phyloP scores from a whole-genome alignment of 1,140 invertebrate species.

The Drosophila pachea region DNA sequence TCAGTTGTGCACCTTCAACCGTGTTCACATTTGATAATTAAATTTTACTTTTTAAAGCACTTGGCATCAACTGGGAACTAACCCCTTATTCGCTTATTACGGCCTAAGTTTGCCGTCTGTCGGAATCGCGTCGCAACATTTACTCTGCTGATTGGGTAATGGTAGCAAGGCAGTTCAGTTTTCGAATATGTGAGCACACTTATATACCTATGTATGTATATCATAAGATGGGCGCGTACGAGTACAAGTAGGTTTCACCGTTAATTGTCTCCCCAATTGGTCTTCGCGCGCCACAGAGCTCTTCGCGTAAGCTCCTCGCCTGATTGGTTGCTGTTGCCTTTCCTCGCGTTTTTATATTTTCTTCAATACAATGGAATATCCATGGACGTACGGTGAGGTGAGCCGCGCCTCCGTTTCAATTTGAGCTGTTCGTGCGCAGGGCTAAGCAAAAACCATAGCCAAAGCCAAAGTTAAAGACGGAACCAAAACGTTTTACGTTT shows the following conservation, averaged over 20 bases:
- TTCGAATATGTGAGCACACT: neutral
- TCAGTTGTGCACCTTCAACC: neutral
- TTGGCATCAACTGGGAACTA: neutral
- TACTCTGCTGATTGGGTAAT: neutral
- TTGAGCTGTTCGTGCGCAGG: constrained; percentile 9
- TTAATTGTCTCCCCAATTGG: constrained; percentile 15
- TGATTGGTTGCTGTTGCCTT: constrained; percentile 48
- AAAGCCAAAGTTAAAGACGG: constrained; percentile 11
- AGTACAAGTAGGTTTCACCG: constrained; percentile 6
- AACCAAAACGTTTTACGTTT: constrained; percentile 12
- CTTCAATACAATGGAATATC: constrained; percentile 49
- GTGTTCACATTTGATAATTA: too few relatives aligned
- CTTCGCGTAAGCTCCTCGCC: constrained; percentile 25
- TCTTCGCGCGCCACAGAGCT: constrained; percentile 17
- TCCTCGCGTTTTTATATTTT: constrained; percentile 33
- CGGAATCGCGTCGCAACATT: neutral
- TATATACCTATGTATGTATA: neutral
- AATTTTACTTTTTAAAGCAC: neutral
- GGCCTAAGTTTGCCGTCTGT: neutral
- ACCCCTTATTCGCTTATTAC: neutral
- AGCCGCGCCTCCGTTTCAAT: constrained; percentile 5
- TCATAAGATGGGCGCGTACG: neutral
- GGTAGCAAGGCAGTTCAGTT: neutral
- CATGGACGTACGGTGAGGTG: constrained; percentile 13
- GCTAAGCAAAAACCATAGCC: neutral